These are phyloP conservation scores for Ginglymostoma cirratum DNA, from an alignment of 2,113 vertebrate genomes.

Conservation along the genomic window DNA sequence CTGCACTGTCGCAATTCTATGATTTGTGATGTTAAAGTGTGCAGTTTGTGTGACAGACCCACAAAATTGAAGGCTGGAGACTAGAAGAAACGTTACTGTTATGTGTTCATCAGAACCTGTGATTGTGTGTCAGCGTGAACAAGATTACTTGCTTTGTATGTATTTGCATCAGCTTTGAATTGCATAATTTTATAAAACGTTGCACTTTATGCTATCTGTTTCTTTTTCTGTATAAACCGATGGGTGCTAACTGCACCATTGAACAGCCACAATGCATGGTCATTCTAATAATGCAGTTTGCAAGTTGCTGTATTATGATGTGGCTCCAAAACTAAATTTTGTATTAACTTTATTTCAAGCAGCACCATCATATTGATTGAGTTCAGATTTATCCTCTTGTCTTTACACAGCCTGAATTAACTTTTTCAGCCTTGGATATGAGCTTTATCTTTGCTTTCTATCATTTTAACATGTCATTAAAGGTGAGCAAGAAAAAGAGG, in stretches of 20 bases:
- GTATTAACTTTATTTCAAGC: no score
- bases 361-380: background rate
- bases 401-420: background rate
- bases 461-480: background rate
- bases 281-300: background rate
- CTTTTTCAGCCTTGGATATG: background rate
- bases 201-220: background rate
- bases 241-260: background rate
- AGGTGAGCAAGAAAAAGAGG: slow-evolving; percentile 16
- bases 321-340: background rate
- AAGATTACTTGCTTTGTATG: background rate
- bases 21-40: no score
- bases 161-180: background rate
- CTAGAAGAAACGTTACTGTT: background rate
- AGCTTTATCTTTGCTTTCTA: background rate
- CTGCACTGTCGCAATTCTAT: no score
- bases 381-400: background rate
- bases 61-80: background rate
- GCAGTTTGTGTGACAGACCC: background rate
- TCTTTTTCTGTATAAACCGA: background rate
- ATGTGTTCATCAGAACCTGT: background rate
- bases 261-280: background rate
- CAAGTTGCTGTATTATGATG: background rate
- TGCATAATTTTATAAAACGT: background rate
- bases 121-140: background rate